Percentiles rank a stretch among this genome's conserved stretches.
phyloP scores from a whole-genome alignment of 2,888 invertebrate species.

The Drosophila pseudotalamancana region DNA sequence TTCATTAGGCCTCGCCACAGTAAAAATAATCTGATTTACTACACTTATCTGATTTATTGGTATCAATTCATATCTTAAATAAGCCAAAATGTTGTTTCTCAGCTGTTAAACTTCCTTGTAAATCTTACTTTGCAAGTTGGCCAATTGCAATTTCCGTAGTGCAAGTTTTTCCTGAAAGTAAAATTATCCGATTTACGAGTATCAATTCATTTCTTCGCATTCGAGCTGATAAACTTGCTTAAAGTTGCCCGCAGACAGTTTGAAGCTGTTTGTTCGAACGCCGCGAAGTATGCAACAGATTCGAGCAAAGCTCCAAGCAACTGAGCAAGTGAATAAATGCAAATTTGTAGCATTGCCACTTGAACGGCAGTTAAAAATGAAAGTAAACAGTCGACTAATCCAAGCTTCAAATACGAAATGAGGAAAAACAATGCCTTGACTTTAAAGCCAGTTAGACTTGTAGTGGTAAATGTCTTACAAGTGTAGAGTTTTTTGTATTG shows the following conservation, averaged over 20 bases:
- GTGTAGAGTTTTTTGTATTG: background rate
- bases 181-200: too few relatives aligned
- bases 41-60: too few relatives aligned
- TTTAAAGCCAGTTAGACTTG: conserved; percentile 59
- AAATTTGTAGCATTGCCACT: background rate
- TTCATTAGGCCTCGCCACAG: too few relatives aligned
- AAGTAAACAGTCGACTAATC: conserved; percentile 52
- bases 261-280: background rate
- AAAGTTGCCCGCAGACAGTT: background rate
- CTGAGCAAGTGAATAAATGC: background rate
- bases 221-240: too few relatives aligned
- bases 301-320: background rate
- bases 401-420: conserved; percentile 19
- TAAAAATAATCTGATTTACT: too few relatives aligned
- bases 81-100: too few relatives aligned
- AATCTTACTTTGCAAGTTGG: too few relatives aligned
- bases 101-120: too few relatives aligned
- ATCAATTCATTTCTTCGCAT: too few relatives aligned
- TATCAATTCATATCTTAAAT: too few relatives aligned
- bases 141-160: too few relatives aligned
- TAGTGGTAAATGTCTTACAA: background rate
- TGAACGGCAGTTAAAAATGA: conserved; percentile 43
- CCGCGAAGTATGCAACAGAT: conserved; percentile 25
- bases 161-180: too few relatives aligned
- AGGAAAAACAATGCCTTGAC: conserved; percentile 62